Percentiles rank a stretch among this genome's conserved stretches.
phyloP scores from a whole-genome alignment of 2,113 vertebrate species.

The Gambusia affinis region DNA sequence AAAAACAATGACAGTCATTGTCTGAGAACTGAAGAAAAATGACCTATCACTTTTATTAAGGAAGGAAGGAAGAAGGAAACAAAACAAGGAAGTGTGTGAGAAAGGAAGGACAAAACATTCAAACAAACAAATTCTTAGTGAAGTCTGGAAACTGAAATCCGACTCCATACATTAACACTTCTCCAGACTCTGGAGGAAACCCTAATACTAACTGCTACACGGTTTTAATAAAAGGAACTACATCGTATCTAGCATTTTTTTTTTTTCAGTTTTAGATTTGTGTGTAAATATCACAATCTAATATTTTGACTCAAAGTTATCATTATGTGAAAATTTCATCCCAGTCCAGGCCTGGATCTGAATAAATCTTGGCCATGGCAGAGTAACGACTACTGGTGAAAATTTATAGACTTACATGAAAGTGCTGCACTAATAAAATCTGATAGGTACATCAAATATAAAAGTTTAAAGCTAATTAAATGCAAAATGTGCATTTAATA shows the following conservation, averaged over 20 bases:
- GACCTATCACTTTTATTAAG: not conserved
- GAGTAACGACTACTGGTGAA: not conserved
- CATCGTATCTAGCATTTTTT: not conserved
- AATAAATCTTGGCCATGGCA: not conserved
- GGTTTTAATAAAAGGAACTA: too few relatives aligned
- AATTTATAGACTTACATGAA: not conserved
- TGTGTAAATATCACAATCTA: not conserved
- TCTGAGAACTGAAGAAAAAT: too few relatives aligned
- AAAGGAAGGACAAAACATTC: too few relatives aligned
- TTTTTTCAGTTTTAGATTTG: not conserved
- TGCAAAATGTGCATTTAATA: not conserved
- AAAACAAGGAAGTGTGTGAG: not conserved
- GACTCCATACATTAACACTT: too few relatives aligned
- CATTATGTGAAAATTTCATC: not conserved
- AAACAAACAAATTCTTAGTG: too few relatives aligned
- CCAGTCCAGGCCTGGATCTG: too few relatives aligned
- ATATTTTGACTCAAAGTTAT: not conserved
- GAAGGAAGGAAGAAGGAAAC: not conserved
- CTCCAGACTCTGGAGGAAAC: too few relatives aligned
- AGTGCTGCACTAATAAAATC: not conserved
- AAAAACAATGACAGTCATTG: too few relatives aligned
- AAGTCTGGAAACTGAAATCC: not conserved
- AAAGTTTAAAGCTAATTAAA: not conserved
- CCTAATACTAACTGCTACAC: too few relatives aligned
- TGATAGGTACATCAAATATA: not conserved